Conservation (phyloP, 64 coral and sea anemone genomes). For the Montipora sp. region DNA sequence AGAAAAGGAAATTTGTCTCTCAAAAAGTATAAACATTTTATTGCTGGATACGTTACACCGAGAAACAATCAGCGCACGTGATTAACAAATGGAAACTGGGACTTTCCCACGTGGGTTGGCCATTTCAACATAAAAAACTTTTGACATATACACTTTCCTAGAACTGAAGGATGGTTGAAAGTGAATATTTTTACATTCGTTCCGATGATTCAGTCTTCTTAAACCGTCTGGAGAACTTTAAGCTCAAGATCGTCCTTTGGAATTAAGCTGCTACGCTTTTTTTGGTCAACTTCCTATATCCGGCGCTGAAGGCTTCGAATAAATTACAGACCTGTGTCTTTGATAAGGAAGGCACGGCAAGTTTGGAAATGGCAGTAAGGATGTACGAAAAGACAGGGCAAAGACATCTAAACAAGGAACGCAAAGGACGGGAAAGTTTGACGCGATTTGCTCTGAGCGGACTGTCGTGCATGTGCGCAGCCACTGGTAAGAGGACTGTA, state of each 20-base stretch:
- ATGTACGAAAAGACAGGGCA: slow-evolving; percentile 30
- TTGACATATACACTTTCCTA: not conserved
- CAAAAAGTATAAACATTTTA: not conserved
- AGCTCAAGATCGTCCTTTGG: no score
- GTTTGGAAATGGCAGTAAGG: not conserved
- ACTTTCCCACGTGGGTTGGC: slow-evolving; percentile 2
- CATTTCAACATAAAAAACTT: not conserved
- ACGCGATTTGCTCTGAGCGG: slow-evolving; percentile 52
- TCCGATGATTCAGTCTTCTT: not conserved
- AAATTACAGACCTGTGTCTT: not conserved
- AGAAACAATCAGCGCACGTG: not conserved
- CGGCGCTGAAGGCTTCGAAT: not conserved
- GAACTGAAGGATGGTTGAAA: not conserved
- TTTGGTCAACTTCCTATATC: no score
- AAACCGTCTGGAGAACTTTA: no score
- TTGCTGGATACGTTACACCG: not conserved
- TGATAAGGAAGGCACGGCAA: not conserved
- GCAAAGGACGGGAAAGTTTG: not conserved
- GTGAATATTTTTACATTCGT: not conserved
- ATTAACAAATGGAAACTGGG: not conserved
- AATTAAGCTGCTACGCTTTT: no score
- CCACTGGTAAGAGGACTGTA: slow-evolving; percentile 26
- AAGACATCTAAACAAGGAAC: not conserved
- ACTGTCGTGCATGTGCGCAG: slow-evolving; percentile 56
- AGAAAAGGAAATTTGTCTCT: not conserved